phyloP scores from a whole-genome alignment of 92 coral and sea anemone genomes.

The Umimayanthus chanpuru region DNA sequence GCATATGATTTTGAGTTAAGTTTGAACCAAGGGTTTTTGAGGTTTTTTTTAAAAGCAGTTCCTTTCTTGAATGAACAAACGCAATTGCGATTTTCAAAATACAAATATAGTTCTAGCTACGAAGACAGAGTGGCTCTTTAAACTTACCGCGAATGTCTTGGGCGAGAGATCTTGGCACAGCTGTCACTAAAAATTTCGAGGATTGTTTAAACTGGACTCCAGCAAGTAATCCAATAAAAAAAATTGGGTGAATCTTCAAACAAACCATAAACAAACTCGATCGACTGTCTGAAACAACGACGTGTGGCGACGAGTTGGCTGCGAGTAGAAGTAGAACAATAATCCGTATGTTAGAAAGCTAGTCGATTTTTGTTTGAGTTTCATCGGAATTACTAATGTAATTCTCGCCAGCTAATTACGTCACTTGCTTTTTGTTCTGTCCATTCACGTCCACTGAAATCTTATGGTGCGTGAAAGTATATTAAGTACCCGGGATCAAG shows the following conservation, averaged over 20 bases:
- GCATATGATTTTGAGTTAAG: too few species aligned
- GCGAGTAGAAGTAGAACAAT: background rate
- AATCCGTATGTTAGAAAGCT: background rate
- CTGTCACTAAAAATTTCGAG: background rate
- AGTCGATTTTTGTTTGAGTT: background rate
- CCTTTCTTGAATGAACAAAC: background rate
- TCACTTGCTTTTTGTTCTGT: background rate
- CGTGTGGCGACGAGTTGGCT: background rate
- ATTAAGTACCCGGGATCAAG: background rate
- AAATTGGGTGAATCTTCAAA: background rate
- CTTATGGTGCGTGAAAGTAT: slow-evolving; percentile 8
- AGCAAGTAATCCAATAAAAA: background rate
- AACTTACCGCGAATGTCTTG: background rate
- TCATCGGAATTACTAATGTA: slow-evolving; percentile 20
- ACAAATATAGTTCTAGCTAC: background rate
- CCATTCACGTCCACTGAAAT: background rate
- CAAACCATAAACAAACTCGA: background rate
- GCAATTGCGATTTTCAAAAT: background rate
- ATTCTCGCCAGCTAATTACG: background rate
- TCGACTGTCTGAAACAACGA: background rate
- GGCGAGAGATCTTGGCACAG: background rate
- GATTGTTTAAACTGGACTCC: background rate
- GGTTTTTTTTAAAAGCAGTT: too few species aligned
- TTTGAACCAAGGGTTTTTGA: background rate
- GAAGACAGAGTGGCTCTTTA: background rate